Conservation (phyloP, 2,113 vertebrate genomes). For the Pachycephala philippinensis region DNA sequence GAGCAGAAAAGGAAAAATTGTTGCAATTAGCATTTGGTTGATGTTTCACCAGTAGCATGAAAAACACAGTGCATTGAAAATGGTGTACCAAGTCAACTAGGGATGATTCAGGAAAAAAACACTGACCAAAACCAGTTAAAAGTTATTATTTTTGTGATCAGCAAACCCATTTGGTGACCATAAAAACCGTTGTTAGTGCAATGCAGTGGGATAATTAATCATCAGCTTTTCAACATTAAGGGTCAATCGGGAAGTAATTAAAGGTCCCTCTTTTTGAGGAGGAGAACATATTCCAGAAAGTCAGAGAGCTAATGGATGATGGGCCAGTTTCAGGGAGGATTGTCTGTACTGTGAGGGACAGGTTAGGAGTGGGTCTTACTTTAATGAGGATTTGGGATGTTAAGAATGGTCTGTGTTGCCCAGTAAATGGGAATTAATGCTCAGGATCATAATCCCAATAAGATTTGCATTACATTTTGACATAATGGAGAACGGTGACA, state of each 20-base stretch:
- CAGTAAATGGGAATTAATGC: slow-evolving; percentile 30
- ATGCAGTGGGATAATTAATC: slow-evolving; percentile 13
- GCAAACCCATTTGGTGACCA: not conserved
- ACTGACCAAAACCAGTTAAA: not conserved
- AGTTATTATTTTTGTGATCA: not conserved
- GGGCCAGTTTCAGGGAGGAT: not conserved
- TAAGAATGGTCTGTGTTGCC: not conserved
- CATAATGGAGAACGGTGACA: slow-evolving; percentile 52
- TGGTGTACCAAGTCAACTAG: not conserved
- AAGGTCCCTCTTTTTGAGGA: not conserved
- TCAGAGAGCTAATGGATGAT: not conserved
- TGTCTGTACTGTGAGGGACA: not conserved
- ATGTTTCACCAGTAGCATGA: slow-evolving; percentile 76
- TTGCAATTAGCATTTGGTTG: slow-evolving; percentile 82
- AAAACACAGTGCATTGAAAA: slow-evolving; percentile 14
- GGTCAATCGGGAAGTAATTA: not conserved
- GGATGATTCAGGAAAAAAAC: not conserved
- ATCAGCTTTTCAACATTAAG: slow-evolving; percentile 4
- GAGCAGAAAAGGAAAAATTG: slow-evolving; percentile 77
- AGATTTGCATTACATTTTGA: slow-evolving; percentile 51
- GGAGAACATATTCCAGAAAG: not conserved
- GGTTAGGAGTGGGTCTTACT: not conserved
- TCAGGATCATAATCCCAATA: slow-evolving; percentile 42
- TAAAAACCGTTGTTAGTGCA: not conserved
- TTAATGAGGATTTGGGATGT: slow-evolving; percentile 45